Base-by-base conservation (phyloP, 1,140 invertebrate genomes). In the Ostrea edulis region DNA sequence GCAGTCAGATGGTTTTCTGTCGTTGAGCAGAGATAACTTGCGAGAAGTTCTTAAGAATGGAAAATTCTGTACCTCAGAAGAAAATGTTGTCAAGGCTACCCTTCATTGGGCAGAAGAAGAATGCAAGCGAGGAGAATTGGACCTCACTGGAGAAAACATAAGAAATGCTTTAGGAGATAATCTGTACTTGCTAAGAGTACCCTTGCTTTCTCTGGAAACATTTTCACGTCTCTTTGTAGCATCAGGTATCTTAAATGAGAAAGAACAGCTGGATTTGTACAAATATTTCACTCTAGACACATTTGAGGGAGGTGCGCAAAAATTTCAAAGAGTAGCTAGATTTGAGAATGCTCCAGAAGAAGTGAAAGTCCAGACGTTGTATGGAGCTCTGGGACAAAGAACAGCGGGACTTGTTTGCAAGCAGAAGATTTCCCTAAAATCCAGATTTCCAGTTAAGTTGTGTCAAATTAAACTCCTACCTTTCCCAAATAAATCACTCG, bases 191-290 rank as follows among this genome's bases (percentile, higher is more conserved):
- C 54, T 88, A 5, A 54, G 88, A 29, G 82, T 86, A 65, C 85
- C 85, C 20, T 35, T 86, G 14, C 81, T 88, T 8, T 68, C 84
- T 4, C 35, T 88, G 25, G 84, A 86, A 44, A 85, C 86, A 29
- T 88, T 87, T 52, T 87, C 89, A 22, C 82, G 82, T 29, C 55
- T 83, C 22, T 85, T 90, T 22, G 87, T 84, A 3, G 81, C 58
- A 7, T 87, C 84, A n/a, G 87, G 53, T 44, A 53, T 90, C 35
- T 71, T 90, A 20, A 85, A 85, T 22, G 82, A 77, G 14, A 81
- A 82, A n/a, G 85, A 86, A 44, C 85, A 87, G 71, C 53, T 90
- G 22, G 44, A 83, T 62, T 86, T 90, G 17, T 90, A 88, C 29
- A 86, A 90, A 68, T 86, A 82, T 58, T 82, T 90, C 9, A 88